Evolutionary conservation across 37 sponge, comb jelly and placozoan species (phyloP), one percentile per base, ranked within the genome.

Genomic region (Beroe forskalii): DNA sequence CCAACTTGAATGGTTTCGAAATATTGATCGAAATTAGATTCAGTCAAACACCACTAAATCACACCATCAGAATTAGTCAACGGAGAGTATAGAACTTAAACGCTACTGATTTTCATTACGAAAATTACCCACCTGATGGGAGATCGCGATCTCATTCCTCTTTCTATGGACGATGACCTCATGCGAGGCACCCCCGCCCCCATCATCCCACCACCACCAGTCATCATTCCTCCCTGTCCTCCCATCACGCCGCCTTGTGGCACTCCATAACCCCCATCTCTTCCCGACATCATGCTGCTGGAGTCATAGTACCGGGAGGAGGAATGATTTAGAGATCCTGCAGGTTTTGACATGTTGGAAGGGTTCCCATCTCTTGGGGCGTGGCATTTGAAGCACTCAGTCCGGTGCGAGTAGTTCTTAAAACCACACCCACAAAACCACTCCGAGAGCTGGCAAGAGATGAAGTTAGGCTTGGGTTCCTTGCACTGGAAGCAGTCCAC

Each of bases 111-210:
- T n/a, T n/a, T n/a, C n/a, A n/a, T n/a, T n/a, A n/a, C n/a, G n/a
- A n/a, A n/a, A n/a, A n/a, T n/a, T n/a, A n/a, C n/a, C 17, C 4
- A 69, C 72, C 72, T 69, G 72, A 69, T 69, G 1, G 72, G 72
- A 19, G 72, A 69, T 69, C 72, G 27, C 36, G 27, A 32, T 36
- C 72, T 69, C 33, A 32, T 32, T 17, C 72, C 72, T 9, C 72
- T 1, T 33, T 69, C 72, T 8, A 32, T 19, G 39, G 72, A 32
- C 19, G 72, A 32, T 4, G 72, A 32, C 38, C 72, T 31, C 37
- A 69, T 69, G 28, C 66, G 20, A 23, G 66, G 25, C 66, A 63
- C 25, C 4, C n/a, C n/a, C 4, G 2, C n/a, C 6, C 66, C n/a
- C n/a, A n/a, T n/a, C n/a, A n/a, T n/a, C 6, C 12, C 6, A 17